Evolutionary conservation across 2,797 vertebrate species (phyloP).

Genomic region (Sebastes hopkinsi): DNA sequence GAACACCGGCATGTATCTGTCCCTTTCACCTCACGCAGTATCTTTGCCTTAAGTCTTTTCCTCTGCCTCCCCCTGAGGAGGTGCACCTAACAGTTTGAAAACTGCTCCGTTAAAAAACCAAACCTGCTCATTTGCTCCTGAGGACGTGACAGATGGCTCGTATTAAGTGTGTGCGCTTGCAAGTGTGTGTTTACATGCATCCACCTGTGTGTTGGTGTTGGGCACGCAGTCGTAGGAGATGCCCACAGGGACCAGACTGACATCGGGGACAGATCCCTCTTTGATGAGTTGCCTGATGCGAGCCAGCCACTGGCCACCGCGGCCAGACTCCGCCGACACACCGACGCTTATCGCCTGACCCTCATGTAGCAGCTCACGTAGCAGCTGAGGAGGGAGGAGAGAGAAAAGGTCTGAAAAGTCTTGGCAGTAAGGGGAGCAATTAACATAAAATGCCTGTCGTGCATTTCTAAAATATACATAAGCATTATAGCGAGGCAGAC

Average conservation of each 20-base stretch:
- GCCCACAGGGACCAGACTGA: conserved; percentile 86
- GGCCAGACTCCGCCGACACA: conserved; percentile 77
- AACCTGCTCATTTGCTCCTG: conserved; percentile 17
- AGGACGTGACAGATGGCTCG: conserved; percentile 31
- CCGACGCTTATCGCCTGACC: conserved; percentile 86
- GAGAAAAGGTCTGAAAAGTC: conserved; percentile 21
- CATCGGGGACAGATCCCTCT: conserved; percentile 77
- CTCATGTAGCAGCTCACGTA: conserved; percentile 85
- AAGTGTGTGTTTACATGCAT: conserved; percentile 23
- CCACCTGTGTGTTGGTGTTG: conserved; percentile 52
- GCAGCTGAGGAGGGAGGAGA: conserved; percentile 72
- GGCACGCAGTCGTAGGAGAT: conserved; percentile 86
- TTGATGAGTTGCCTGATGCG: conserved; percentile 77
- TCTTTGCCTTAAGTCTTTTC: neutral
- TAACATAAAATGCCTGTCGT: conserved; percentile 26
- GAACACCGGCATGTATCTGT: neutral
- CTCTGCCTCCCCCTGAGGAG: neutral
- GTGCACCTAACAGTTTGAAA: conserved; percentile 8
- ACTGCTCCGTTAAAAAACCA: neutral
- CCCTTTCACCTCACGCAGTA: neutral
- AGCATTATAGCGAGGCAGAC: conserved; percentile 1
- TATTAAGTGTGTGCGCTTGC: conserved; percentile 20
- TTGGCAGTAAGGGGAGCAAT: conserved; percentile 18
- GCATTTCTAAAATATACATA: conserved; percentile 45
- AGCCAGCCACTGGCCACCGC: conserved; percentile 84